Evolutionary conservation across 2,888 invertebrate species (phyloP), one percentile per base, ranked within the genome.

Genomic region (Nineta flava): DNA sequence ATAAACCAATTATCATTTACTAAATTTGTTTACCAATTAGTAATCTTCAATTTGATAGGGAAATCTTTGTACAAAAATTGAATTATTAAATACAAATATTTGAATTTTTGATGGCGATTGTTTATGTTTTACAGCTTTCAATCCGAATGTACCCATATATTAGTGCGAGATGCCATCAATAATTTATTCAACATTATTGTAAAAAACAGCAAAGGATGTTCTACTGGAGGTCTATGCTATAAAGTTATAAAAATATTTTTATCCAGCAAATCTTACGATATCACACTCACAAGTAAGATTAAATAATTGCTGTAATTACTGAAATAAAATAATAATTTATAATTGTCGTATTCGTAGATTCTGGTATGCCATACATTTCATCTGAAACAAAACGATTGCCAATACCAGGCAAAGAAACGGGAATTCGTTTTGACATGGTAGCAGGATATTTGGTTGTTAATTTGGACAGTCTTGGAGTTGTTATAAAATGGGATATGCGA

Each of bases 401-500:
- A 0, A 79, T 88, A 52, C 88, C 88, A 0, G 78, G 78, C 1
- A 77, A 81, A 47, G 67, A 84, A 3, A 77, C 83, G 50, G 86
- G 86, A 10, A 67, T 91, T 54, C 73, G 84, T 47, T 79, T 84
- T 6, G 75, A 84, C 56, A 78, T 82, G 66, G 74, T 81, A 9
- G 80, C 81, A 0, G 80, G 81, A 59, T 77, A 78, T 57, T 73
- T 88, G 2, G 67, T 81, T 13, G 71, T 87, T 32, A 72, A 75
- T 45, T 67, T 88, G 52, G 84, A 85, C 55, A 70, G 76, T 0
- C 63, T 78, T 2, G 86, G 84, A 0, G 65, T 83, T 17, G 73
- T 75, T 31, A 58, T 92, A 48, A 78, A 81, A 54, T 93, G 92
- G 92, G 87, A 92, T 61, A 76, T 77, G 7, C 68, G 78, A 60